Evolutionary conservation across 2,797 vertebrate species (phyloP).

Genomic region (Liparis tanakae): DNA sequence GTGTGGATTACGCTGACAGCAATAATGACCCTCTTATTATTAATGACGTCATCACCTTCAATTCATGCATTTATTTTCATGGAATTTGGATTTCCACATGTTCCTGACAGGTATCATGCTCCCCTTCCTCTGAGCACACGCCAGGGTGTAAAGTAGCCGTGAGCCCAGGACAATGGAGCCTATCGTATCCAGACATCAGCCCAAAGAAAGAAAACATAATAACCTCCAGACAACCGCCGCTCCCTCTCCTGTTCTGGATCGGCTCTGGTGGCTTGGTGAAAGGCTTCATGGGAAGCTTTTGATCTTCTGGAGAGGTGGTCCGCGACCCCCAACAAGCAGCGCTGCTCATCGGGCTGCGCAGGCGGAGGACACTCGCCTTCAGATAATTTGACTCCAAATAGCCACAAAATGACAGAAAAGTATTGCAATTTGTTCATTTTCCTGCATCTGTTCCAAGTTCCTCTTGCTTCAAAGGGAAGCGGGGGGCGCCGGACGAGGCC

Average conservation of each 20-base stretch:
- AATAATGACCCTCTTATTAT: background rate
- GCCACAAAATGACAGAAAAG: constrained; percentile 95
- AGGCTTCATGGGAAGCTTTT: constrained; percentile 63
- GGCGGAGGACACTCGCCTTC: constrained; percentile 86
- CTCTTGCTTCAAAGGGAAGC: constrained; percentile 89
- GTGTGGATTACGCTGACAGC: background rate
- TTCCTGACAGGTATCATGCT: background rate
- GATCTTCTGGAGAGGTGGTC: constrained; percentile 64
- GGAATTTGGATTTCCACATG: background rate
- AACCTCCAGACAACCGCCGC: background rate
- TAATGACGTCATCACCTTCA: background rate
- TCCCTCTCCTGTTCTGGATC: constrained; percentile 23
- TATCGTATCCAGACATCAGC: background rate
- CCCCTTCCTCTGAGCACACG: background rate
- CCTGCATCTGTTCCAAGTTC: constrained; percentile 84
- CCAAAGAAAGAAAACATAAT: constrained; percentile 3
- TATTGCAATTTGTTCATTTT: constrained; percentile 93
- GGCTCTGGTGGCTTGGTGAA: constrained; percentile 58
- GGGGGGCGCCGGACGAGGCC: constrained; percentile 85
- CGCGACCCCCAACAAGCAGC: constrained; percentile 59
- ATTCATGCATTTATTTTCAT: background rate
- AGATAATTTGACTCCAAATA: constrained; percentile 94
- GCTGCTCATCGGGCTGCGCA: constrained; percentile 82
- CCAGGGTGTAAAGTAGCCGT: background rate
- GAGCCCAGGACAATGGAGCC: no score